Evolutionary conservation across 2,113 vertebrate species (phyloP), one percentile per base, ranked within the genome.

Genomic region (Collichthys lucidus): DNA sequence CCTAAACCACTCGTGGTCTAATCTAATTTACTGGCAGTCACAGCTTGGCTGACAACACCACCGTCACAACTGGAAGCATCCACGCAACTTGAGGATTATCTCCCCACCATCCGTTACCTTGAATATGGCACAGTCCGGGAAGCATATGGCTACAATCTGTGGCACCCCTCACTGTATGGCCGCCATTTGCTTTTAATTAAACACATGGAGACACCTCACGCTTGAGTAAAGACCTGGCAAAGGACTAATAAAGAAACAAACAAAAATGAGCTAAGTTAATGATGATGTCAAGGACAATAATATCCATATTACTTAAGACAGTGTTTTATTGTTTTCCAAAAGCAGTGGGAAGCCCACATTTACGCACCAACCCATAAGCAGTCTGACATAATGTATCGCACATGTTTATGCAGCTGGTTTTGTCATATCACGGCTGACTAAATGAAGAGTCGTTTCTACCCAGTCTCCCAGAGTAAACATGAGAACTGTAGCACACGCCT

Each of bases 101-200:
- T 71, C 71, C 69, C 71, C 31, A 53, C 77, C 81, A 79, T 82
- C 63, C 83, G 42, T 56, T 64, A 66, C 60, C 86, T 85, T 83
- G 63, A 86, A 85, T 76, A 87, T 55, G 63, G 81, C 79, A 66
- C 20, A 0, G 79, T 44, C 72, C 12, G 53, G 57, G 70, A 86
- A 86, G 68, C 91, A 92, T 91, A 90, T 92, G 91, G 89, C 79
- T 79, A 63, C 91, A 92, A 91, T 92, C 86, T 92, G 91, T 89
- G 84, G 69, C 84, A 69, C 50, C 89, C 70, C 72, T 82, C 24
- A 29, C 86, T 68, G 77, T 76, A 66, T 3, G 11, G 64, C 75
- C 67, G 75, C 77, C 81, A 88, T 89, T 89, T 69, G 78, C 79
- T 91, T 87, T 88, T 91, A 90, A 92, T 93, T 89, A 88, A 86